These are phyloP conservation scores for Melanotaenia parkinsoni DNA, from an alignment of 2,797 vertebrate genomes.

Conservation along the genomic window DNA sequence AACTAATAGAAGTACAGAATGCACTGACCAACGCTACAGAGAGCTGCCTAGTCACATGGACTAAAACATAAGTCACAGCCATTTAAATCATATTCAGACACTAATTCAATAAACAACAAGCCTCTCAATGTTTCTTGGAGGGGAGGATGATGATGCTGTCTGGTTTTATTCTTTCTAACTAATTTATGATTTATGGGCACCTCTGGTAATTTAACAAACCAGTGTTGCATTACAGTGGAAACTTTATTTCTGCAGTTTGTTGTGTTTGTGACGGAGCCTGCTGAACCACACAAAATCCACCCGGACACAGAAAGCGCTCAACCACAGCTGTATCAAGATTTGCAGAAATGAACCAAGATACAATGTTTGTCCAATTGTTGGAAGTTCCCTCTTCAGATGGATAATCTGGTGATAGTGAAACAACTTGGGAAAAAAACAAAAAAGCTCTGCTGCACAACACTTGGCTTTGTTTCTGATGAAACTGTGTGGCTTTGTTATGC, in stretches of 20 bases:
- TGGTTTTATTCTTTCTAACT: constrained; percentile 16
- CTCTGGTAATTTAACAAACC: constrained; percentile 17
- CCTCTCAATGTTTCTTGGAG: neutral
- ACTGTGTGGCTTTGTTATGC: constrained; percentile 60
- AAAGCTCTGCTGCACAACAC: constrained; percentile 19
- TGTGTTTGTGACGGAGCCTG: constrained; percentile 10
- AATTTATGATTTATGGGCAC: constrained; percentile 17
- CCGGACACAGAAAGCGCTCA: constrained; percentile 17
- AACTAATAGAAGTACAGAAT: constrained; percentile 1
- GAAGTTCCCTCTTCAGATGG: constrained; percentile 28
- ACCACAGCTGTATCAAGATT: constrained; percentile 2
- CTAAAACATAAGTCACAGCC: constrained; percentile 1
- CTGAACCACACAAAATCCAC: constrained; percentile 22
- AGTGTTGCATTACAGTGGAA: constrained; percentile 21
- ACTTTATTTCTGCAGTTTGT: neutral
- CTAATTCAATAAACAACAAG: constrained; percentile 15
- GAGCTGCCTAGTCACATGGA: neutral
- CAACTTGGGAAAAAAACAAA: constrained; percentile 23
- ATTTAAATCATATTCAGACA: constrained; percentile 2
- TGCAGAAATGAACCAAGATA: neutral
- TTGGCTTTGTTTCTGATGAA: constrained; percentile 60
- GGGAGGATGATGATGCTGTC: neutral
- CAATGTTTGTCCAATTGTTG: constrained; percentile 16
- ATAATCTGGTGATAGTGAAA: constrained; percentile 40
- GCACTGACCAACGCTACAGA: constrained; percentile 1